Base-by-base conservation (phyloP, 2,888 invertebrate species). In the Conistra vaccinii region DNA sequence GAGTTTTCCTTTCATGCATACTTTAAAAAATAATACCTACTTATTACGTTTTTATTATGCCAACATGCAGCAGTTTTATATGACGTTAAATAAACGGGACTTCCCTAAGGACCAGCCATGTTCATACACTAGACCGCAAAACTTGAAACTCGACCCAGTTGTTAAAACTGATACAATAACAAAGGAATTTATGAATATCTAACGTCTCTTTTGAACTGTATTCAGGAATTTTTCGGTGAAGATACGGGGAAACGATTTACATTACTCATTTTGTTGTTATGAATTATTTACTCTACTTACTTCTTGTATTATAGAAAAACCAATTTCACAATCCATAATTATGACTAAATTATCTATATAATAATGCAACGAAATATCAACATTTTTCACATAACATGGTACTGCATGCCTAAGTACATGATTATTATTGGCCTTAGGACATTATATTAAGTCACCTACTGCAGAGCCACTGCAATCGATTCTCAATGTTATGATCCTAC, bases 91-190 rank as follows among this genome's bases (percentile, higher is more conserved):
- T 81, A 69, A 67, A 60, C 58, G 26, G n/a, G 2, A 9, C 26
- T 23, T 51, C 69, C 62, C 84, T 3, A 35, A 45, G 51, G 84
- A 78, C n/a, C n/a, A 26, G 48, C 32, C 12, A 14, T 35, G 39
- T n/a, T 68, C 45, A 75, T 55, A 81, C 32, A 45, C 55, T 29
- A 45, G 9, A 35, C 69, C 69, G 48, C 63, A 60, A 69, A 39
- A 75, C 72, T 84, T 45, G 71, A 72, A 80, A 72, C 72, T 62
- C 62, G 55, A 80, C 80, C 66, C 58, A 62, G 61, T 80, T 84
- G 61, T 35, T 69, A 79, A 78, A 82, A 82, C 58, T 58, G 45
- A 80, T 65, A 71, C 55, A 83, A 71, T 60, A 70, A 76, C 67
- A 67, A 82, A 65, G 67, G 9, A 69, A 72, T 83, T 57, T 80